These are phyloP conservation scores for Atrina japonica DNA, from an alignment of 2,888 invertebrate genomes.

Conservation along the genomic window DNA sequence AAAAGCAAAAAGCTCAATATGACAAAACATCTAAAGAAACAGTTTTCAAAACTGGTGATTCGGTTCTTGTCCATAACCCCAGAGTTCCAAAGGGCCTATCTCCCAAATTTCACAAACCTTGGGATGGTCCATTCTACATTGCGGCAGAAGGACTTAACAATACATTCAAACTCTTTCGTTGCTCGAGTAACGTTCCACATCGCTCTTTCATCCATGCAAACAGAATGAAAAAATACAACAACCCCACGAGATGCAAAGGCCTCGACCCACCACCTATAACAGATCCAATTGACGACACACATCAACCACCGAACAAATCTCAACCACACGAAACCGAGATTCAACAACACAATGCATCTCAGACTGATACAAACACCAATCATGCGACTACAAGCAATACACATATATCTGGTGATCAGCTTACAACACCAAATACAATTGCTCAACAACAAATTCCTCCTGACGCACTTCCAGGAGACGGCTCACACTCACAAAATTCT, in stretches of 20 bases:
- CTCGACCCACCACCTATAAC: not conserved
- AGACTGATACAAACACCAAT: too few species aligned
- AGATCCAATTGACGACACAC: not conserved
- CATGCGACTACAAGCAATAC: too few species aligned
- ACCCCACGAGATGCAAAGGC: not conserved
- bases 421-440: too few species aligned
- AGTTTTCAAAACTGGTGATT: not conserved
- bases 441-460: too few species aligned
- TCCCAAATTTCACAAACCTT: slow-evolving; percentile 12
- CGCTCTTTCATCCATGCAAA: too few species aligned
- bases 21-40: slow-evolving; percentile 26
- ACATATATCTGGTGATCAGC: too few species aligned
- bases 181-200: not conserved
- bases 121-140: slow-evolving; percentile 12
- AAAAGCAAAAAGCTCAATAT: slow-evolving; percentile 29
- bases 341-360: too few species aligned
- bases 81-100: not conserved
- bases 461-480: too few species aligned
- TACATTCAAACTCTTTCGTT: not conserved
- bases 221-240: not conserved
- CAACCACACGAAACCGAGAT: too few species aligned
- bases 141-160: not conserved
- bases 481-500: not conserved
- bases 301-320: not conserved
- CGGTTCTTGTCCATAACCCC: not conserved